These are phyloP conservation scores for Xestia rhomboidea DNA, from an alignment of 2,888 invertebrate genomes.

Conservation along the genomic window DNA sequence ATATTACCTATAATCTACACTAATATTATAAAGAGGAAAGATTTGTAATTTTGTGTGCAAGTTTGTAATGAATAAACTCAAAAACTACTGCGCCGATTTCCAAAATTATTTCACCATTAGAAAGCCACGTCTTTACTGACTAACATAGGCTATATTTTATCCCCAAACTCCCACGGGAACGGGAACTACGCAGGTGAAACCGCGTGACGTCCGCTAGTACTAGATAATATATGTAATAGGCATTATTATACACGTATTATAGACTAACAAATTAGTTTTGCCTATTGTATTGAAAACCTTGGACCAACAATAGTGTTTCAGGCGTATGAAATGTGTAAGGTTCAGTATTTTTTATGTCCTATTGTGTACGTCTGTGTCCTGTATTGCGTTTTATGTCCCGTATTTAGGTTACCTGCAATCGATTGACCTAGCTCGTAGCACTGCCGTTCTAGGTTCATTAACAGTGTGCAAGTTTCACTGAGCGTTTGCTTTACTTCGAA, in stretches of 20 bases:
- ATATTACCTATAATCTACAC: no score
- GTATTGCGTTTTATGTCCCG: neutral
- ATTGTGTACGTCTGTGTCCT: slow-evolving; percentile 10
- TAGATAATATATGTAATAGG: neutral
- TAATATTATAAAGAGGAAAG: no score
- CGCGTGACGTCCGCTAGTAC: no score
- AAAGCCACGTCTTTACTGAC: no score
- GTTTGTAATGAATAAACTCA: no score
- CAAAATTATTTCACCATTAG: no score
- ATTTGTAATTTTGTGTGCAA: no score
- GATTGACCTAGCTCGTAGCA: slow-evolving; percentile 35
- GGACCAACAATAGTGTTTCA: slow-evolving; percentile 44
- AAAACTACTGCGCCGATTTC: no score
- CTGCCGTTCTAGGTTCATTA: slow-evolving; percentile 17
- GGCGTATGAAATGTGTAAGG: slow-evolving; percentile 10
- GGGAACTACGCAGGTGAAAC: no score
- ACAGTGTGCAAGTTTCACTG: slow-evolving; percentile 6
- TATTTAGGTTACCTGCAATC: slow-evolving; percentile 37
- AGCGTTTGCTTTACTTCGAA: slow-evolving; percentile 5
- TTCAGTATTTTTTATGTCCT: slow-evolving; percentile 29
- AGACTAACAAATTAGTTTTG: slow-evolving; percentile 26
- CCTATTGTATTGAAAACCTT: slow-evolving; percentile 54
- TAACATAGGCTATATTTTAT: no score
- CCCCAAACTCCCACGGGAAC: no score
- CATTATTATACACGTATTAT: slow-evolving; percentile 6